These are phyloP conservation scores for Nematostella vectensis DNA, from an alignment of 92 coral and sea anemone genomes.

Conservation along the genomic window DNA sequence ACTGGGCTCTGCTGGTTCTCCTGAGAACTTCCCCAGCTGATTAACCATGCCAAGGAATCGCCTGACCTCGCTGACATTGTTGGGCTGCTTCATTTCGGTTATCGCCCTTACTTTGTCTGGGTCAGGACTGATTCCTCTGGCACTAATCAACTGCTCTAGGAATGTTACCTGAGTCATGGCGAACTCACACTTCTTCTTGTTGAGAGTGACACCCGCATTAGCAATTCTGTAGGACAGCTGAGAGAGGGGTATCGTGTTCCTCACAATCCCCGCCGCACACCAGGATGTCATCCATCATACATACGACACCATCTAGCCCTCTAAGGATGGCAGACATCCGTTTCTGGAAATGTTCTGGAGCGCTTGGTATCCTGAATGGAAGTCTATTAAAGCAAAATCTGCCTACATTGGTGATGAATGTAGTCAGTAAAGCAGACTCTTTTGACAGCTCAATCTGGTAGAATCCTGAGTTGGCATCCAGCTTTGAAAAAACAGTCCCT, in stretches of 20 bases:
- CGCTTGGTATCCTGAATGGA: not conserved
- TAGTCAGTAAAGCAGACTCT: constrained; percentile 7
- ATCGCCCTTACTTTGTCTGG: constrained; percentile 38
- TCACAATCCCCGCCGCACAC: constrained; percentile 26
- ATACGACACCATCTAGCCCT: constrained; percentile 27
- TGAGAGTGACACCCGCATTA: constrained; percentile 5
- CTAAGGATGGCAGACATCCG: constrained; percentile 5
- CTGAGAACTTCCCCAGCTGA: constrained; percentile 26
- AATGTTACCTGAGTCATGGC: constrained; percentile 16
- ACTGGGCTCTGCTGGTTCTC: constrained; percentile 9
- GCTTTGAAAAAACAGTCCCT: constrained; percentile 10
- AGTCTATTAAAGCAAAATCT: constrained; percentile 12
- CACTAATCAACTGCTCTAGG: constrained; percentile 28
- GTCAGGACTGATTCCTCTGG: constrained; percentile 25
- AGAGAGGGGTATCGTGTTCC: not conserved
- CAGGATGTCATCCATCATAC: constrained; percentile 35
- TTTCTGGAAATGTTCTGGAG: constrained; percentile 1
- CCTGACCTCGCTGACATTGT: constrained; percentile 15
- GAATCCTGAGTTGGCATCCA: constrained; percentile 15
- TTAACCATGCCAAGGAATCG: constrained; percentile 35
- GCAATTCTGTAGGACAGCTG: not conserved
- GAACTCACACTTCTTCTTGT: constrained; percentile 19
- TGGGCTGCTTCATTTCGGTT: constrained; percentile 15
- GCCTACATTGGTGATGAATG: constrained; percentile 27
- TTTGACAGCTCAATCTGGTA: constrained; percentile 12